These are phyloP conservation scores for Rhamphomyia laevipes DNA, from an alignment of 2,888 invertebrate species.

Conservation along the genomic window DNA sequence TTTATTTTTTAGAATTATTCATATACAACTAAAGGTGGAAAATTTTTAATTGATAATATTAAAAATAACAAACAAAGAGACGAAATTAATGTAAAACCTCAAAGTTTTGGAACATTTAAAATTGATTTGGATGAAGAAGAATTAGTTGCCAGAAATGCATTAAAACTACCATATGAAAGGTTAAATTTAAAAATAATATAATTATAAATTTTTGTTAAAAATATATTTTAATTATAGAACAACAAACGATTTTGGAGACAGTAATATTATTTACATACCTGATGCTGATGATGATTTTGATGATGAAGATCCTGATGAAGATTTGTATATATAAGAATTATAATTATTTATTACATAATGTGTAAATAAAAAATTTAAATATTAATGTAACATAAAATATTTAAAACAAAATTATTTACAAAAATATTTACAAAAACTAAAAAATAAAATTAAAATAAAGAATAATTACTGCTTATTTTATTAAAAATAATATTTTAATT, in stretches of 20 bases:
- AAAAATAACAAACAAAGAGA: slow-evolving; percentile 9
- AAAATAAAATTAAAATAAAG: no score
- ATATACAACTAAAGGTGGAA: slow-evolving; percentile 23
- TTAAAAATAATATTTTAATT: no score
- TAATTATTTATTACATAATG: not conserved
- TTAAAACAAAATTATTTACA: no score
- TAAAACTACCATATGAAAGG: slow-evolving; percentile 37
- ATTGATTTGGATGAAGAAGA: slow-evolving; percentile 36
- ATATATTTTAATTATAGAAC: no score
- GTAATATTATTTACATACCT: slow-evolving; percentile 61
- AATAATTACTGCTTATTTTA: no score
- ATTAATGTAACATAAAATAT: no score
- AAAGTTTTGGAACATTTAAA: slow-evolving; percentile 29
- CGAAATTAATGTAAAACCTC: slow-evolving; percentile 9
- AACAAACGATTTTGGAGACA: slow-evolving; percentile 42
- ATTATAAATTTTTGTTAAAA: not conserved
- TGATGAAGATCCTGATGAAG: slow-evolving; percentile 80
- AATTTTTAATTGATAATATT: slow-evolving; percentile 22
- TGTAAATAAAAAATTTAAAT: no score
- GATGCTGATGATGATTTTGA: slow-evolving; percentile 74
- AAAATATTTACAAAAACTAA: no score
- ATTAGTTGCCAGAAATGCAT: slow-evolving; percentile 32
- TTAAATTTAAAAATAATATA: slow-evolving; percentile 10
- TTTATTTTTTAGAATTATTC: slow-evolving; percentile 19
- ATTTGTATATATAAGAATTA: slow-evolving; percentile 54